These are phyloP conservation scores for Cryptotermes secundus DNA, from an alignment of 1,140 invertebrate species.

Conservation along the genomic window DNA sequence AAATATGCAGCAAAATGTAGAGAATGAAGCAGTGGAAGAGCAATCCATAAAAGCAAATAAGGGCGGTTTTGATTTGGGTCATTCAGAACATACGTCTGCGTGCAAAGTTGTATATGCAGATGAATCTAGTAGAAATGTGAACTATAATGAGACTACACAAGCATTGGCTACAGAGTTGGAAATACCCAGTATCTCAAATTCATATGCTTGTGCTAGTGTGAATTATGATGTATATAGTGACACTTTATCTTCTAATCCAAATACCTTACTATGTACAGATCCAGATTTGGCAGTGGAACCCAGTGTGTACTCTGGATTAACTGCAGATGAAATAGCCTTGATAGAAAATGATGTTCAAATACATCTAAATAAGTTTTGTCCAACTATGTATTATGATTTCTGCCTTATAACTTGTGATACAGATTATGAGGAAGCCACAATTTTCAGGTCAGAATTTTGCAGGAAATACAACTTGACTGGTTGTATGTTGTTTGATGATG, in stretches of 20 bases:
- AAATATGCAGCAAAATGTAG: neutral
- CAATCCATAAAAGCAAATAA: neutral
- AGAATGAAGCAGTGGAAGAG: neutral
- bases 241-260: neutral
- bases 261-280: neutral
- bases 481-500: conserved; percentile 31
- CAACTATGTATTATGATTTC: conserved; percentile 31
- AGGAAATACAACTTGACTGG: conserved; percentile 24
- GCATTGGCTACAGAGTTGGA: too few species aligned
- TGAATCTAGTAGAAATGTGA: neutral
- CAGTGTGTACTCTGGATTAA: neutral
- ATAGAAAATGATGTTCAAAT: neutral
- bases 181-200: neutral
- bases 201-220: neutral
- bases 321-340: neutral
- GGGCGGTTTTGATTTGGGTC: neutral
- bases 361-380: neutral
- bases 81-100: neutral
- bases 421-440: conserved; percentile 25
- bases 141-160: neutral
- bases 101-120: neutral
- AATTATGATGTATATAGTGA: neutral
- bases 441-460: conserved; percentile 25
- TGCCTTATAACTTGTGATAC: conserved; percentile 32
- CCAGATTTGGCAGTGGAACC: neutral